Percentiles rank a stretch among this genome's conserved stretches.
These are phyloP conservation scores for Neuroscelio doddi DNA, from an alignment of 2,888 invertebrate species.

Conservation along the genomic window DNA sequence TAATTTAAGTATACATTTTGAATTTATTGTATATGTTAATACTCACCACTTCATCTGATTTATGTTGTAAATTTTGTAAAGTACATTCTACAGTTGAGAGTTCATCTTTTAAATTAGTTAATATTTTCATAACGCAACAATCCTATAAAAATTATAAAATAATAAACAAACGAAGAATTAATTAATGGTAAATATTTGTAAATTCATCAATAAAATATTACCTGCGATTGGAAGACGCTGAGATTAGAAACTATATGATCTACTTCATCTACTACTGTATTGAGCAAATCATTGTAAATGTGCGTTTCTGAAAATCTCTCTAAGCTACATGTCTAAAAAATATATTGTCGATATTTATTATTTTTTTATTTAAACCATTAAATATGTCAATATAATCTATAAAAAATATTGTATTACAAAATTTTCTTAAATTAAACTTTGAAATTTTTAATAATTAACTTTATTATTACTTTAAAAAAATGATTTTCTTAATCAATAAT, in stretches of 20 bases:
- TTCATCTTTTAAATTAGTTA: constrained; percentile 54
- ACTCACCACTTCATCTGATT: constrained; percentile 60
- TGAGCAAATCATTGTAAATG: constrained; percentile 54
- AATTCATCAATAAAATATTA: constrained; percentile 37
- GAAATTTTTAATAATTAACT: no score
- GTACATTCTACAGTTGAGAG: constrained; percentile 52
- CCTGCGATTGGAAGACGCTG: constrained; percentile 54
- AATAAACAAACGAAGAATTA: constrained; percentile 21
- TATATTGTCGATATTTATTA: no score
- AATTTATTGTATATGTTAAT: constrained; percentile 17
- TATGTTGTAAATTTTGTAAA: constrained; percentile 58
- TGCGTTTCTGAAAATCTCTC: constrained; percentile 49
- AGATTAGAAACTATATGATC: constrained; percentile 59
- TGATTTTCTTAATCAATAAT: constrained; percentile 6
- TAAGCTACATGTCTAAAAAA: constrained; percentile 47
- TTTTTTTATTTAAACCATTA: no score
- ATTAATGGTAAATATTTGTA: no score
- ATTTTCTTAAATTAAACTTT: no score
- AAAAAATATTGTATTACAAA: no score
- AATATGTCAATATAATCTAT: no score
- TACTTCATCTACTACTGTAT: constrained; percentile 59
- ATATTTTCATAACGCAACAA: constrained; percentile 39
- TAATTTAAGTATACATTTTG: no score
- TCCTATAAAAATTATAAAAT: constrained; percentile 41
- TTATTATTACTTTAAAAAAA: no score